Percentiles rank a stretch among this genome's conserved stretches.
Evolutionary conservation across 1,140 invertebrate genomes (phyloP).

Genomic region (Periplaneta americana): DNA sequence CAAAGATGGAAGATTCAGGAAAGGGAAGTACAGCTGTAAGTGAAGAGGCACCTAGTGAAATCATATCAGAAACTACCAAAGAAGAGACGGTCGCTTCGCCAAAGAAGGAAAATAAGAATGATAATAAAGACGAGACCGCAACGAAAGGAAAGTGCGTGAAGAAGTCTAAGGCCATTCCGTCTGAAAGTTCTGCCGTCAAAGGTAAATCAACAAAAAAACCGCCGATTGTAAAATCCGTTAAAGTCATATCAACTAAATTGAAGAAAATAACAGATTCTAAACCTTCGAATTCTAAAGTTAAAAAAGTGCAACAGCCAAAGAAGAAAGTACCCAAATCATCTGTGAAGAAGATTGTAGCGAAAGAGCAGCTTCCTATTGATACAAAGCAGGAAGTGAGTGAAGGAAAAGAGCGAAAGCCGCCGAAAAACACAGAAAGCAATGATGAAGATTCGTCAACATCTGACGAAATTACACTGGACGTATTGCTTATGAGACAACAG

Average conservation of each 20-base stretch:
- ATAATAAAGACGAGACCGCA: not conserved
- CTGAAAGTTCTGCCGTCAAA: not conserved
- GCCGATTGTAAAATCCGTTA: not conserved
- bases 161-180: not conserved
- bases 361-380: not conserved
- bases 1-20: not conserved
- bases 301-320: not conserved
- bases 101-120: not conserved
- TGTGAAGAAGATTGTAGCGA: not conserved
- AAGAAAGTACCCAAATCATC: not conserved
- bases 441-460: not conserved
- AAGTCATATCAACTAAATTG: not conserved
- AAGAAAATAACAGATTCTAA: not conserved
- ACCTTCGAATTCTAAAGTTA: not conserved
- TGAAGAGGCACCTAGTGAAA: not conserved
- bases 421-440: not conserved
- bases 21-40: not conserved
- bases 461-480: conserved; percentile 7
- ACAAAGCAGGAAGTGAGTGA: not conserved
- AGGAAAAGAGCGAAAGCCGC: not conserved
- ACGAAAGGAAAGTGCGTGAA: not conserved
- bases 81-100: not conserved
- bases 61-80: not conserved
- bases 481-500: not conserved
- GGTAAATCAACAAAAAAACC: not conserved